These are phyloP conservation scores for Lithobates pipiens DNA, from an alignment of 2,797 vertebrate species.

Conservation along the genomic window DNA sequence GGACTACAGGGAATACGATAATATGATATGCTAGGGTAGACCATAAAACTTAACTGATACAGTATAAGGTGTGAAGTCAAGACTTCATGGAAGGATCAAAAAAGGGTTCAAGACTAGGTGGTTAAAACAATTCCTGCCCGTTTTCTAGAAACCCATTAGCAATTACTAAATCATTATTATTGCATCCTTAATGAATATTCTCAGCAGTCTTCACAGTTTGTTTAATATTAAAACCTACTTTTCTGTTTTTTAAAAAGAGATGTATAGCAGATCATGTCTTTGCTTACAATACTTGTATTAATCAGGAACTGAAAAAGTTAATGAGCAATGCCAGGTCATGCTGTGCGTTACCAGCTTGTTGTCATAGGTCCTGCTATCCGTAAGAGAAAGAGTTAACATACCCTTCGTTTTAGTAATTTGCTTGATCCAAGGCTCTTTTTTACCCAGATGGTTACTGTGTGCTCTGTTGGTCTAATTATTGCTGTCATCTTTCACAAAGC, in stretches of 20 bases:
- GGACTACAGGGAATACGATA: no score
- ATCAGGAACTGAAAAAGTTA: conserved; percentile 40
- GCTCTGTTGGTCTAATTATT: conserved; percentile 77
- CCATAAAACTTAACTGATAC: no score
- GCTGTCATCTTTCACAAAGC: conserved; percentile 74
- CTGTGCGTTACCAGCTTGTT: neutral
- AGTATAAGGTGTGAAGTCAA: no score
- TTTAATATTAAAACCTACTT: neutral
- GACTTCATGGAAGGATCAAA: no score
- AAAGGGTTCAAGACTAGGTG: no score
- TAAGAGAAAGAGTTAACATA: conserved; percentile 63
- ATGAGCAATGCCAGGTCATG: conserved; percentile 21
- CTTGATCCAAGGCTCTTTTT: conserved; percentile 65
- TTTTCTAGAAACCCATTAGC: no score
- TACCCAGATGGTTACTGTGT: conserved; percentile 81
- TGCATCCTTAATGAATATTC: neutral
- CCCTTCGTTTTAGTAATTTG: conserved; percentile 68
- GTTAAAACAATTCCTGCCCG: no score
- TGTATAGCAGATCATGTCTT: neutral
- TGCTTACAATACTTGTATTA: neutral
- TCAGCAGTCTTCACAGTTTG: neutral
- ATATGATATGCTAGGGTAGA: no score
- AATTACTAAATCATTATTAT: neutral
- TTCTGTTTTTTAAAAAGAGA: neutral
- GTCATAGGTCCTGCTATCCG: conserved; percentile 59